A percentile compares a stretch with the other conserved stretches of the same genome.
phyloP scores from a whole-genome alignment of 1,140 invertebrate genomes.

The Holotrichia oblita region DNA sequence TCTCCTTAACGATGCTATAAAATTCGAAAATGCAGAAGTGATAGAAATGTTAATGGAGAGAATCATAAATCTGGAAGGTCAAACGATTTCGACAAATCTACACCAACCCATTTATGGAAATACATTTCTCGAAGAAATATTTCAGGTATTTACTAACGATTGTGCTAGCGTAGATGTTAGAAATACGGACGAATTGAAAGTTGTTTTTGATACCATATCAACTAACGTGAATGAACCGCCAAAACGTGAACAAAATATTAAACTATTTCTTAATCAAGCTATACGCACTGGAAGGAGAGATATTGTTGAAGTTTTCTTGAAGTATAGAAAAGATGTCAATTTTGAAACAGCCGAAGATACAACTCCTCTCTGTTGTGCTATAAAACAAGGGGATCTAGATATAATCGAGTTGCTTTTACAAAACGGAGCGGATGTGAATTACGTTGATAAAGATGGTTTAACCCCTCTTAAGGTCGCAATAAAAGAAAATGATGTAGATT shows the following conservation, averaged over 20 bases:
- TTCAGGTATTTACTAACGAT: not conserved
- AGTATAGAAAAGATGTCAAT: not conserved
- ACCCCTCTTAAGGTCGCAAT: not conserved
- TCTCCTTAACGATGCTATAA: not conserved
- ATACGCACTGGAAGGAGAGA: too few species aligned
- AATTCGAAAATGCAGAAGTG: not conserved
- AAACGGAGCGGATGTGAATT: not conserved
- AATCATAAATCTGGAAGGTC: too few species aligned
- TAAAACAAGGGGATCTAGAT: not conserved
- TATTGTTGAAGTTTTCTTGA: not conserved
- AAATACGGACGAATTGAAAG: not conserved
- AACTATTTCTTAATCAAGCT: too few species aligned
- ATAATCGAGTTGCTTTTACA: not conserved
- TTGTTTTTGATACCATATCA: too few species aligned
- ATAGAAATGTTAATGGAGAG: not conserved
- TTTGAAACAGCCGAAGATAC: not conserved
- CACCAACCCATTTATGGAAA: too few species aligned
- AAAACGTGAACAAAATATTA: too few species aligned
- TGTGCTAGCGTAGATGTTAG: not conserved
- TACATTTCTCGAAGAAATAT: too few species aligned
- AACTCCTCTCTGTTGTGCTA: not conserved
- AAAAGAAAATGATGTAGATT: too few species aligned
- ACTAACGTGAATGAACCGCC: too few species aligned
- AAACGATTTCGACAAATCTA: too few species aligned
- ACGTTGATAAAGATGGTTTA: not conserved